Conservation (phyloP, 2,888 invertebrate genomes). For the Hetaerina titia region DNA sequence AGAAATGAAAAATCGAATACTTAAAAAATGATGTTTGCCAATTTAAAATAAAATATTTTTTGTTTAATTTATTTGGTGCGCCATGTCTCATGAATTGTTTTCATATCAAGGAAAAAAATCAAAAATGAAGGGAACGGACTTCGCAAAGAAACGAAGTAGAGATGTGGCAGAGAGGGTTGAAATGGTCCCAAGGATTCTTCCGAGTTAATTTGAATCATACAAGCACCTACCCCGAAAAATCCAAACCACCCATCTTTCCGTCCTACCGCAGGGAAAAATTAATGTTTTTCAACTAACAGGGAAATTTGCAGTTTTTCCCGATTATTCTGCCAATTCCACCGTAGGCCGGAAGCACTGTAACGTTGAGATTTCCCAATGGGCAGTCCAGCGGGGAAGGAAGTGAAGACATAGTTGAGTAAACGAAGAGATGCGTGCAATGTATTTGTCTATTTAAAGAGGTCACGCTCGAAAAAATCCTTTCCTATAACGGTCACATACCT, state of each 20-base stretch:
- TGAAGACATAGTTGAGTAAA: not conserved
- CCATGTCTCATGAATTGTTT: not conserved
- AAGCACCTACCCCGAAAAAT: not conserved
- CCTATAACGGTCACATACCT: not conserved
- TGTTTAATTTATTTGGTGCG: not conserved
- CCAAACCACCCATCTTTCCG: too few species aligned
- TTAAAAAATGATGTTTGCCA: too few species aligned
- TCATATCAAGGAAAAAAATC: not conserved
- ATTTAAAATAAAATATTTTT: not conserved
- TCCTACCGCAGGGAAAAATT: too few species aligned
- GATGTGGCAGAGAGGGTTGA: not conserved
- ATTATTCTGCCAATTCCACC: not conserved
- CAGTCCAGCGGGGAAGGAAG: not conserved
- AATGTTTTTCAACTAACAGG: too few species aligned
- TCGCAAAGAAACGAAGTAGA: not conserved
- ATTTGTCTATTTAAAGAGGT: not conserved
- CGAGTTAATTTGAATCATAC: not conserved
- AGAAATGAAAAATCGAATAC: too few species aligned
- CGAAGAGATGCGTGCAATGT: not conserved
- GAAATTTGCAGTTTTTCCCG: too few species aligned
- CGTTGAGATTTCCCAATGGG: not conserved
- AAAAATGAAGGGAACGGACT: not conserved
- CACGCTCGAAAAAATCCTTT: not conserved
- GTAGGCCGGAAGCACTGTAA: not conserved
- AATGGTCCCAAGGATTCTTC: not conserved